Evolutionary conservation across 1,140 invertebrate genomes (phyloP).

Genomic region (Dendrolimus punctatus): DNA sequence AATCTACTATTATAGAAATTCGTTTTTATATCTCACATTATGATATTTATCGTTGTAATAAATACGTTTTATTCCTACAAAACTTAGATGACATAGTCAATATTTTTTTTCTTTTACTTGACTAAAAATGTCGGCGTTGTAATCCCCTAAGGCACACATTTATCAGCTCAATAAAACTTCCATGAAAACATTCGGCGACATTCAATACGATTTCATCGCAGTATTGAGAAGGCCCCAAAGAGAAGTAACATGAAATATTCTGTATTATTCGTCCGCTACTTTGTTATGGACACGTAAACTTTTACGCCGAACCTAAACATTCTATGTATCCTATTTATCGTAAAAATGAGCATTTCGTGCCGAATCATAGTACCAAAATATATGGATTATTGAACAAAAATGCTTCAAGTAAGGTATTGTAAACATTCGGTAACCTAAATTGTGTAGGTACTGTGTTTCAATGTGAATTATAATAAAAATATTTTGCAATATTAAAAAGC

Average conservation of each 20-base stretch:
- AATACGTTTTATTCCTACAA: background rate
- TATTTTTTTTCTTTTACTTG: background rate
- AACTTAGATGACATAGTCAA: background rate
- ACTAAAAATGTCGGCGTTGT: constrained; percentile 40
- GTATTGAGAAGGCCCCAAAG: constrained; percentile 23
- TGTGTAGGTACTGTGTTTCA: too few species aligned
- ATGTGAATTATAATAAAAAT: too few species aligned
- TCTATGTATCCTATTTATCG: constrained; percentile 11
- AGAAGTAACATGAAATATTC: constrained; percentile 29
- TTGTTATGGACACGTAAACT: constrained; percentile 18
- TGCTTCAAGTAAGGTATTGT: too few species aligned
- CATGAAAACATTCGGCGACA: constrained; percentile 51
- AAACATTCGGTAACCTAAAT: too few species aligned
- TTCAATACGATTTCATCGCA: constrained; percentile 51
- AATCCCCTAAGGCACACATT: constrained; percentile 43
- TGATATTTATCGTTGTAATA: too few species aligned
- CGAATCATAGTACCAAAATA: too few species aligned
- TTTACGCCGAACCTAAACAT: constrained; percentile 13
- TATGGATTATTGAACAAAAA: too few species aligned
- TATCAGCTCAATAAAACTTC: constrained; percentile 59
- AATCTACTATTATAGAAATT: too few species aligned
- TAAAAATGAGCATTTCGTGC: background rate
- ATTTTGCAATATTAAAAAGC: too few species aligned
- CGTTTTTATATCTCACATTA: too few species aligned
- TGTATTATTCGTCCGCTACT: constrained; percentile 23